These are phyloP conservation scores for Corythucha ciliata DNA, from an alignment of 2,888 invertebrate species.

Conservation along the genomic window DNA sequence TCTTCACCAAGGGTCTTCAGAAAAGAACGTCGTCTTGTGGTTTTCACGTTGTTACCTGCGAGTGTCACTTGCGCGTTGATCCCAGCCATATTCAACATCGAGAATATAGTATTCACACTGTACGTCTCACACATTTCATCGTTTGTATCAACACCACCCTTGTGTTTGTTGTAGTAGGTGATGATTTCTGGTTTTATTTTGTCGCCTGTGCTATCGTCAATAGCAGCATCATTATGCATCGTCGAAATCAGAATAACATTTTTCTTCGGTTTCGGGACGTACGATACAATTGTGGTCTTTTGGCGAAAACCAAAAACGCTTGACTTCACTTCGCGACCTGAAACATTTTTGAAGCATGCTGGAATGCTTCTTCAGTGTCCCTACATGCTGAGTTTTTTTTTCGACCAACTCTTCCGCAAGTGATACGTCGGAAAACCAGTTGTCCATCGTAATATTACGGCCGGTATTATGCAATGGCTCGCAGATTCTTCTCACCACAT, in stretches of 20 bases:
- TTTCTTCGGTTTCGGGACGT: conserved; percentile 25
- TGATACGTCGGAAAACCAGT: conserved; percentile 37
- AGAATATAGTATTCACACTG: conserved; percentile 20
- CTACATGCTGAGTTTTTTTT: conserved; percentile 1
- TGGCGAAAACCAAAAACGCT: too few relatives aligned
- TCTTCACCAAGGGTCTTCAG: too few relatives aligned
- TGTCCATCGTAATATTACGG: conserved; percentile 37
- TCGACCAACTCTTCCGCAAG: conserved; percentile 28
- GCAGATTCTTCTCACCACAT: conserved; percentile 34
- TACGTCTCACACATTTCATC: conserved; percentile 24
- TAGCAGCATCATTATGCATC: conserved; percentile 23
- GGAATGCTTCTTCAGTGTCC: conserved; percentile 19
- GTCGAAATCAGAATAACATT: conserved; percentile 23
- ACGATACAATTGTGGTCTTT: too few relatives aligned
- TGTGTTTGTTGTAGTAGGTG: conserved; percentile 26
- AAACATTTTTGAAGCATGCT: conserved; percentile 4
- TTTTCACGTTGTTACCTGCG: too few relatives aligned
- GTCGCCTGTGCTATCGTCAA: conserved; percentile 18
- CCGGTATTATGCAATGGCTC: conserved; percentile 35
- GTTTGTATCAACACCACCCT: conserved; percentile 23
- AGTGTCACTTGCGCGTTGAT: too few relatives aligned
- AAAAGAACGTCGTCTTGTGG: too few relatives aligned
- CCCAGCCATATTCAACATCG: conserved; percentile 18
- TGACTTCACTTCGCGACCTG: neutral
- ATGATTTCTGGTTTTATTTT: conserved; percentile 26